These are phyloP conservation scores for Terrapene triunguis DNA, from an alignment of 2,113 vertebrate genomes.

Conservation along the genomic window DNA sequence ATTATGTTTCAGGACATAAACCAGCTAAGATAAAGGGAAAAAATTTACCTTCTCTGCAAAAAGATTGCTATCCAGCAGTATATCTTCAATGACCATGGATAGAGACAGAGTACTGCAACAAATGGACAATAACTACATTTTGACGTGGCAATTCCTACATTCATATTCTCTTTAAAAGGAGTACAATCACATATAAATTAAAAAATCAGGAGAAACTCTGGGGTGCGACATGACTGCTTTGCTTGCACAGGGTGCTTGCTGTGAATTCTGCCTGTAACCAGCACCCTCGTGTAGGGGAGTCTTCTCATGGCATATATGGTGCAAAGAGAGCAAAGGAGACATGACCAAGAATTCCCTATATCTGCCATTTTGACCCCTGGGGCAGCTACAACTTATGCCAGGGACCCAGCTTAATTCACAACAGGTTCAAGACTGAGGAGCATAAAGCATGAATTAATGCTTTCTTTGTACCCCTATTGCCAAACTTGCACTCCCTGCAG, in stretches of 20 bases:
- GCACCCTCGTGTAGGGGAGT: not conserved
- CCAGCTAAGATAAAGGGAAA: not conserved
- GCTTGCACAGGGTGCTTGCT: not conserved
- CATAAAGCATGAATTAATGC: not conserved
- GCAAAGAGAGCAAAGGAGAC: not conserved
- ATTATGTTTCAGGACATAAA: not conserved
- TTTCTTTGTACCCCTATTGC: not conserved
- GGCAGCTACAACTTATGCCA: not conserved
- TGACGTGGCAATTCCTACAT: not conserved
- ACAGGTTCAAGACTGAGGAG: not conserved
- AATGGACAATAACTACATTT: not conserved
- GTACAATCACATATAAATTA: not conserved
- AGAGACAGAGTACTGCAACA: not conserved
- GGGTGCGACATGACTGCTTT: not conserved
- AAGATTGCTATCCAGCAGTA: not conserved
- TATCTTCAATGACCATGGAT: not conserved
- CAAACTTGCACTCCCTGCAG: not conserved
- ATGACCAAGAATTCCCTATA: not conserved
- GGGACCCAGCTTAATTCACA: not conserved
- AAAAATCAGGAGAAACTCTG: not conserved
- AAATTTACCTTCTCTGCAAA: not conserved
- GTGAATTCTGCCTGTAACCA: not conserved
- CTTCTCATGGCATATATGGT: not conserved
- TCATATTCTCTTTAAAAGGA: not conserved
- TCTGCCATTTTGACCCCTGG: not conserved